phyloP scores from a whole-genome alignment of 2,888 invertebrate species.

The Lumbricus terrestris region DNA sequence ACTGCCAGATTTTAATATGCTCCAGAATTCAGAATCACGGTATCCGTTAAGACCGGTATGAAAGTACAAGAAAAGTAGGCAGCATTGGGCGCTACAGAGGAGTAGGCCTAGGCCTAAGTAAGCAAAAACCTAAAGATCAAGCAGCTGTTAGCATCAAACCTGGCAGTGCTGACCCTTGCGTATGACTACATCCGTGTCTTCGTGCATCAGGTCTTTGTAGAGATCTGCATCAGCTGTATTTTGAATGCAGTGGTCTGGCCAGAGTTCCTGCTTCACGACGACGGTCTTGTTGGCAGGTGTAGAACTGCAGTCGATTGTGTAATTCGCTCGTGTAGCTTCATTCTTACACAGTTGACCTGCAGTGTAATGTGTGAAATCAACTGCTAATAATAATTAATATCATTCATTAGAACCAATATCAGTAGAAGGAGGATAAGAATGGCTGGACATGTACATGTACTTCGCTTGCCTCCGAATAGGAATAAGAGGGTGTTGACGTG shows the following conservation, averaged over 20 bases:
- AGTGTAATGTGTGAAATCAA: neutral
- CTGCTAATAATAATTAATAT: no score
- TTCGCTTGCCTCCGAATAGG: no score
- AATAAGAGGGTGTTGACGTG: no score
- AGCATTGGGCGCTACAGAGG: no score
- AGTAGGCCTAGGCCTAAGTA: no score
- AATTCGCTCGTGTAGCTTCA: neutral
- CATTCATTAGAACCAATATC: no score
- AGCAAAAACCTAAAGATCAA: no score
- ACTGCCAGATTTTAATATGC: neutral
- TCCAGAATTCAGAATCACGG: neutral
- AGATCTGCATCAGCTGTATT: neutral
- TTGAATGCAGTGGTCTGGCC: constrained; percentile 10
- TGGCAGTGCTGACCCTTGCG: neutral
- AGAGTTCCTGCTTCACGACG: neutral
- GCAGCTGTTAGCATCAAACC: neutral
- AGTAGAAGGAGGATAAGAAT: no score
- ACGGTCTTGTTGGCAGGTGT: neutral
- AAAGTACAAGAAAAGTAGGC: neutral
- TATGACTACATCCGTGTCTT: neutral
- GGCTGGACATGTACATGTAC: no score
- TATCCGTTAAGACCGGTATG: neutral
- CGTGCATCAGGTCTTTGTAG: neutral
- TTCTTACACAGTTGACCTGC: neutral
- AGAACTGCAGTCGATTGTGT: neutral